phyloP scores from a whole-genome alignment of 2,888 invertebrate species.

The Adineta ricciae region DNA sequence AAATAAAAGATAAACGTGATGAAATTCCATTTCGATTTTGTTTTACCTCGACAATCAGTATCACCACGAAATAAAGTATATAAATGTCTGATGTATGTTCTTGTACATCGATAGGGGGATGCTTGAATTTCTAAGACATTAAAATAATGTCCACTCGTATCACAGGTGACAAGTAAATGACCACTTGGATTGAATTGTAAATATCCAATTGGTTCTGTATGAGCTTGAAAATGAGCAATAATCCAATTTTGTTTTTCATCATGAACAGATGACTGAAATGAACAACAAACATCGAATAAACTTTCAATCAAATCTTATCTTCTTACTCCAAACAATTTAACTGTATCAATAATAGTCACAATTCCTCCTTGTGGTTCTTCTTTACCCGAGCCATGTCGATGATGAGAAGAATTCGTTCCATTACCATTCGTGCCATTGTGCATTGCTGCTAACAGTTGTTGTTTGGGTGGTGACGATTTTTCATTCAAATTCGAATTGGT shows the following conservation, averaged over 20 bases:
- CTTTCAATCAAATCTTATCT: background rate
- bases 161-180: conserved; percentile 75
- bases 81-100: conserved; percentile 70
- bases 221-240: conserved; percentile 35
- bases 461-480: background rate
- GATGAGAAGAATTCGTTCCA: background rate
- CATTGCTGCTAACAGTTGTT: background rate
- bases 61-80: conserved; percentile 88
- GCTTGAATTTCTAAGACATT: conserved; percentile 86
- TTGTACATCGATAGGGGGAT: conserved; percentile 73
- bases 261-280: conserved; percentile 10
- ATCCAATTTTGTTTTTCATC: conserved; percentile 33
- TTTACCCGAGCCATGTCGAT: conserved; percentile 11
- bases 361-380: conserved; percentile 27
- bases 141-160: conserved; percentile 83
- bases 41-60: conserved; percentile 77
- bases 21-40: background rate
- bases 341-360: conserved; percentile 27
- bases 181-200: conserved; percentile 83
- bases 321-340: background rate
- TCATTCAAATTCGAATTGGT: background rate
- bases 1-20: background rate
- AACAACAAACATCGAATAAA: background rate
- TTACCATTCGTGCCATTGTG: background rate
- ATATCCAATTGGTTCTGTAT: conserved; percentile 69